phyloP scores from a whole-genome alignment of 1,140 invertebrate species.

The Drosophila asahinai region DNA sequence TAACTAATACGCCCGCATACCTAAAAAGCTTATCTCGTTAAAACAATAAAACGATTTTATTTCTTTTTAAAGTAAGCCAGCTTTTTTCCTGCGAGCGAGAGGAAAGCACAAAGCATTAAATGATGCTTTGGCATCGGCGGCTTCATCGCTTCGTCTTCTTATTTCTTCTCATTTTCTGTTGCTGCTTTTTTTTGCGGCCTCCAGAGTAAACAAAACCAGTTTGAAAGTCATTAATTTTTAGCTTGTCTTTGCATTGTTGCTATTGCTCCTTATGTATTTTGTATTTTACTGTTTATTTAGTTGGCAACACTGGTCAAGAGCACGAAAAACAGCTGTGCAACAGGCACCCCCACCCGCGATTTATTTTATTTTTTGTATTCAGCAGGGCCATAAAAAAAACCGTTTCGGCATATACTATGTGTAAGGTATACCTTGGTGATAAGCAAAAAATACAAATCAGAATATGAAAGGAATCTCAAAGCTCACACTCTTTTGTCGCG shows the following conservation, averaged over 20 bases:
- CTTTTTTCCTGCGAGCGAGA: slow-evolving; percentile 8
- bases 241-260: slow-evolving; percentile 61
- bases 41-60: slow-evolving; percentile 15
- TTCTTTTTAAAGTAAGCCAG: slow-evolving; percentile 12
- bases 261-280: slow-evolving; percentile 53
- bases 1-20: slow-evolving; percentile 1
- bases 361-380: slow-evolving; percentile 34
- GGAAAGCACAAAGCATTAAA: slow-evolving; percentile 46
- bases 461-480: slow-evolving; percentile 17
- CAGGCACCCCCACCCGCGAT: slow-evolving; percentile 9
- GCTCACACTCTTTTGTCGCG: slow-evolving; percentile 25
- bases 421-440: slow-evolving; percentile 48
- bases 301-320: slow-evolving; percentile 55
- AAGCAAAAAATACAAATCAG: slow-evolving; percentile 51
- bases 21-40: slow-evolving; percentile 20
- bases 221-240: slow-evolving; percentile 75
- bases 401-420: slow-evolving; percentile 21
- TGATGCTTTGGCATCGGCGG: slow-evolving; percentile 46
- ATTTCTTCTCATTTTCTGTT: slow-evolving; percentile 30
- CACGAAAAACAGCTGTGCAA: slow-evolving; percentile 49
- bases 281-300: slow-evolving; percentile 55
- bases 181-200: slow-evolving; percentile 30
- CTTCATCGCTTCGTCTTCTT: slow-evolving; percentile 39
- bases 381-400: slow-evolving; percentile 60
- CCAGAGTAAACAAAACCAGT: slow-evolving; percentile 66